Percentiles rank a stretch among this genome's conserved stretches.
Conservation (phyloP, 2,113 vertebrate genomes). For the Ahaetulla prasina region DNA sequence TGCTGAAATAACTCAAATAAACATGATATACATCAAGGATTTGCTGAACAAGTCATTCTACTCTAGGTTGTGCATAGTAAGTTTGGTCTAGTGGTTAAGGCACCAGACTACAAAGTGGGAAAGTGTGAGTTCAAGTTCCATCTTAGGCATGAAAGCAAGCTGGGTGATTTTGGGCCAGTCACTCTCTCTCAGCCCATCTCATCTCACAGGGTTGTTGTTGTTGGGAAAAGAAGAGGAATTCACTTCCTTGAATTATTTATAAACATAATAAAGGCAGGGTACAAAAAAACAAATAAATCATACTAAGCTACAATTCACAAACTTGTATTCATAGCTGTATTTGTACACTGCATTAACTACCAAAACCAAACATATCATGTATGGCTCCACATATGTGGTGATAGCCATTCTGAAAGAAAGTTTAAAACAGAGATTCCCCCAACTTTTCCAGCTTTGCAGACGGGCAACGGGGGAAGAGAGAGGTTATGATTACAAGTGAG, state of each 20-base stretch:
- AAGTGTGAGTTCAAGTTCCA: not conserved
- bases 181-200: not conserved
- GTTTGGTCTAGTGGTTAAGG: not conserved
- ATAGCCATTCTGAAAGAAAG: not conserved
- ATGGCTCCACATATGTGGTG: not conserved
- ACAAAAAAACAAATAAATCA: not conserved
- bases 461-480: no score
- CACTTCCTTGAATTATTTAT: not conserved
- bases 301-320: not conserved
- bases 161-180: not conserved
- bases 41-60: not conserved
- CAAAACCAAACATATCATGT: not conserved
- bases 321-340: not conserved
- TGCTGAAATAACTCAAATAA: not conserved
- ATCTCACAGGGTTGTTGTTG: no score
- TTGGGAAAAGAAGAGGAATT: not conserved
- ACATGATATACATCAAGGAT: not conserved
- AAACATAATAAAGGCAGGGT: not conserved
- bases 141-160: not conserved
- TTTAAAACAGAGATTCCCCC: not conserved
- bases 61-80: not conserved
- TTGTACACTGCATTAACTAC: not conserved
- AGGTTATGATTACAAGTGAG: not conserved
- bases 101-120: not conserved
- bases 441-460: not conserved